Conservation (phyloP, 2,888 invertebrate species). For the Mylabris sibirica region DNA sequence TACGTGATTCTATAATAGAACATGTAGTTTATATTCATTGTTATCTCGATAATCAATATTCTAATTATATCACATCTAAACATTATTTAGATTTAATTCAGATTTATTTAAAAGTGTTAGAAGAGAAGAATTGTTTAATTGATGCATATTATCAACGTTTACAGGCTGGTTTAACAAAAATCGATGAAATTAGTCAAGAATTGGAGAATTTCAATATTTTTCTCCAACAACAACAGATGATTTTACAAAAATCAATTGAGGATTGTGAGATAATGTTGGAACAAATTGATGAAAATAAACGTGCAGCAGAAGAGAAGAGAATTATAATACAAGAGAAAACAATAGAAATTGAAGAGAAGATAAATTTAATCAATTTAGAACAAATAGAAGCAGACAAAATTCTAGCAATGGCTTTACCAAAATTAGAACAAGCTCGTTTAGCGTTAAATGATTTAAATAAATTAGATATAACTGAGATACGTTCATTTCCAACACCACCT, state of each 20-base stretch:
- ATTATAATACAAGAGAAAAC: slow-evolving; percentile 81
- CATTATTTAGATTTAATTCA: slow-evolving; percentile 89
- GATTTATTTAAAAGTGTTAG: slow-evolving; percentile 77
- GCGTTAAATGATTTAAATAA: slow-evolving; percentile 87
- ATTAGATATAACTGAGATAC: slow-evolving; percentile 89
- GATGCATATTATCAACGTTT: slow-evolving; percentile 74
- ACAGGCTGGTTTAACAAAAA: slow-evolving; percentile 78
- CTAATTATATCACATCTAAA: slow-evolving; percentile 87
- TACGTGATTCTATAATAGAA: slow-evolving; percentile 74
- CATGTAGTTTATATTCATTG: slow-evolving; percentile 89
- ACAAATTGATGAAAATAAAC: slow-evolving; percentile 77
- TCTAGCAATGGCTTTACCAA: slow-evolving; percentile 83
- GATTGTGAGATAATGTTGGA: slow-evolving; percentile 81
- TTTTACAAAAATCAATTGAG: slow-evolving; percentile 81
- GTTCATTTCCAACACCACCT: slow-evolving; percentile 91
- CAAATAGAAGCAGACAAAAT: slow-evolving; percentile 85
- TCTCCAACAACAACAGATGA: slow-evolving; percentile 82
- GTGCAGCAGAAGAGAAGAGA: slow-evolving; percentile 79
- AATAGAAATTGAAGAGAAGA: slow-evolving; percentile 82
- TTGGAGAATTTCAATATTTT: slow-evolving; percentile 81
- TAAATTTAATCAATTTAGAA: slow-evolving; percentile 79
- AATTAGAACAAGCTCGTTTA: slow-evolving; percentile 78
- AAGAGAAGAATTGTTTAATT: slow-evolving; percentile 72
- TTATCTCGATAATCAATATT: slow-evolving; percentile 75
- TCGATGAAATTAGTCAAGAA: slow-evolving; percentile 86